Conservation (phyloP, 2,113 vertebrate genomes). For the Corvus cornix region DNA sequence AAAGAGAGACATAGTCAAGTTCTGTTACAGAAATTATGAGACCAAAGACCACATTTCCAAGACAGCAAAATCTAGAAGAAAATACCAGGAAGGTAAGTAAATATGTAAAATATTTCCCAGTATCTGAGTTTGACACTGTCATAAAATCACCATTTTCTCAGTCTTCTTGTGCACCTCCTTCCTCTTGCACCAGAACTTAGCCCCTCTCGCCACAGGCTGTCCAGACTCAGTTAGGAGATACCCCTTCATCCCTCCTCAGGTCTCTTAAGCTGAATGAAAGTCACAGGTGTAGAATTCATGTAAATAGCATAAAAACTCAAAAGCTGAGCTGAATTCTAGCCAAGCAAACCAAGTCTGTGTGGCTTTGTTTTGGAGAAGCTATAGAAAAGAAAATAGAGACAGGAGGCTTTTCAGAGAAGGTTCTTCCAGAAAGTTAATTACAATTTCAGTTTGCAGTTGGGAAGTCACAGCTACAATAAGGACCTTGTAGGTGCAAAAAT, state of each 20-base stretch:
- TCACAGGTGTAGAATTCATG: neutral
- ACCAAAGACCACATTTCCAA: neutral
- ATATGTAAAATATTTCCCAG: neutral
- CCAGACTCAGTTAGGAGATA: neutral
- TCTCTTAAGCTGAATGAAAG: neutral
- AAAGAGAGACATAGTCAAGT: neutral
- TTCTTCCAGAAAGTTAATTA: neutral
- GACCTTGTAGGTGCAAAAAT: neutral
- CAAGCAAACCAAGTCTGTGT: neutral
- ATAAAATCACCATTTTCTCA: neutral
- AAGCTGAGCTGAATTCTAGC: neutral
- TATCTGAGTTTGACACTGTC: neutral
- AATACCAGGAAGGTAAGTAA: neutral
- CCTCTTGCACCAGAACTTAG: neutral
- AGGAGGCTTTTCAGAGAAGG: neutral
- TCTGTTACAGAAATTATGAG: neutral
- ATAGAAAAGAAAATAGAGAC: neutral
- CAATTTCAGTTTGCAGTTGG: neutral
- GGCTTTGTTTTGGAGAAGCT: neutral
- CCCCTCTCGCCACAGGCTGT: neutral
- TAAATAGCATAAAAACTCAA: neutral
- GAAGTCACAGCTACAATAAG: neutral
- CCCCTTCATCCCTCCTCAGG: neutral
- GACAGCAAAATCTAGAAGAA: neutral
- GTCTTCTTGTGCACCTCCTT: neutral